Evolutionary conservation across 92 coral and sea anemone genomes (phyloP).

Genomic region (Paramuricea clavata): DNA sequence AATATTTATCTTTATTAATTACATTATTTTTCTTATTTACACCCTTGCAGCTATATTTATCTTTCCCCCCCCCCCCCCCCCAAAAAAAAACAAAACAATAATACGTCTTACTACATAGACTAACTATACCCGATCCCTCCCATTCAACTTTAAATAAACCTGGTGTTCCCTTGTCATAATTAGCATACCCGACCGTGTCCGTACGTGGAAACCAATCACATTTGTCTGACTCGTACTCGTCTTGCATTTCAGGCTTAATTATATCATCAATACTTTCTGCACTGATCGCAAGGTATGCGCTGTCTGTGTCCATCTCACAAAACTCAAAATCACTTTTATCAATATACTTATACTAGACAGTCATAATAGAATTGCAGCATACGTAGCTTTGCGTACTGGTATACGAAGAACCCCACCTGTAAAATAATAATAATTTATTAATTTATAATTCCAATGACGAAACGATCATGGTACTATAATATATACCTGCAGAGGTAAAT

Average conservation of each 20-base stretch:
- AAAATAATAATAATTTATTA: no score
- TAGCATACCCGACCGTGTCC: constrained; percentile 44
- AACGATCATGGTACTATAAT: no score
- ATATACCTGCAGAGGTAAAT: no score
- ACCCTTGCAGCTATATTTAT: no score
- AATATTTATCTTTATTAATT: no score
- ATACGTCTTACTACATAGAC: constrained; percentile 45
- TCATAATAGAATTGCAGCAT: no score
- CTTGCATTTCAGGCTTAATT: constrained; percentile 59
- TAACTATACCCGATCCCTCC: constrained; percentile 39
- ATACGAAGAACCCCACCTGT: no score
- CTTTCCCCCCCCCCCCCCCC: no score
- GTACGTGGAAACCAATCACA: constrained; percentile 65
- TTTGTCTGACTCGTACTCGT: constrained; percentile 38
- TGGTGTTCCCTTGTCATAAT: constrained; percentile 58
- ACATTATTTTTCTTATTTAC: no score
- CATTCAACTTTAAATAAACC: constrained; percentile 66
- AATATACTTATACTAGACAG: constrained; percentile 37
- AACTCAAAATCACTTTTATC: constrained; percentile 55
- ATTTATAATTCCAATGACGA: no score
- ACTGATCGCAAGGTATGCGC: constrained; percentile 55
- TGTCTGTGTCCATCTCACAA: constrained; percentile 63
- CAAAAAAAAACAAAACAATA: constrained; percentile 70
- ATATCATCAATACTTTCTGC: constrained; percentile 54
- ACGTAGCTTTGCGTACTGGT: no score